These are phyloP conservation scores for Xenotilapia caudafasciata DNA, from an alignment of 2,113 vertebrate species.

Conservation along the genomic window DNA sequence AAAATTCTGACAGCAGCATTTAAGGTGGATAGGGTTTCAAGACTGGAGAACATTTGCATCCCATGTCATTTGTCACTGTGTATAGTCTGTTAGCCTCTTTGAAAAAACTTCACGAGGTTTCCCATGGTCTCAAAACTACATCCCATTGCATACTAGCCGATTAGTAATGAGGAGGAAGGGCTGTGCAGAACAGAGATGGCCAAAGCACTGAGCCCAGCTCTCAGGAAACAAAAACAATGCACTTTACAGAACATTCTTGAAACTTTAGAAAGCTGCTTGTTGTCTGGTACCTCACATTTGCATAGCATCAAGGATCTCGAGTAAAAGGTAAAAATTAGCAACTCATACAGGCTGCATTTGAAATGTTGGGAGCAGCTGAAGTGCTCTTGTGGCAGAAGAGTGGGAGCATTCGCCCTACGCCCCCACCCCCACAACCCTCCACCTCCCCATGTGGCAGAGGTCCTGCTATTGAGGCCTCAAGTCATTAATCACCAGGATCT, in stretches of 20 bases:
- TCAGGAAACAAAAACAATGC: slow-evolving; percentile 73
- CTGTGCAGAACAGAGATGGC: slow-evolving; percentile 53
- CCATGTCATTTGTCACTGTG: slow-evolving; percentile 37
- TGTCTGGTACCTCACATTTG: slow-evolving; percentile 52
- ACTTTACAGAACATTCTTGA: slow-evolving; percentile 49
- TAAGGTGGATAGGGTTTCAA: not conserved
- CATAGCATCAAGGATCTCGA: slow-evolving; percentile 50
- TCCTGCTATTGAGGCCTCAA: slow-evolving; percentile 72
- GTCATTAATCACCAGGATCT: slow-evolving; percentile 84
- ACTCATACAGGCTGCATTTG: slow-evolving; percentile 45
- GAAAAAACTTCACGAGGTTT: slow-evolving; percentile 59
- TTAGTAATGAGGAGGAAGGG: slow-evolving; percentile 68
- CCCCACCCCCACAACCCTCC: not conserved
- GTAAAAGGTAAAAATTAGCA: slow-evolving; percentile 57
- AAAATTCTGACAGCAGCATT: not conserved
- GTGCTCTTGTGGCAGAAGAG: slow-evolving; percentile 49
- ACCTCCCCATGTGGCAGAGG: slow-evolving; percentile 36
- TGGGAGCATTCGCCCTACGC: slow-evolving; percentile 17
- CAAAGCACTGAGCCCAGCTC: slow-evolving; percentile 16
- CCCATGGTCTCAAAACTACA: slow-evolving; percentile 72
- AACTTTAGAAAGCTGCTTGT: slow-evolving; percentile 42
- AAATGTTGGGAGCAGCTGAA: slow-evolving; percentile 64
- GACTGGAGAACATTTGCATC: slow-evolving; percentile 8
- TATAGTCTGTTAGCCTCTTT: slow-evolving; percentile 43
- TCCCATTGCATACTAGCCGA: slow-evolving; percentile 60